A percentile compares a stretch with the other conserved stretches of the same genome.
Conservation (phyloP, 2,888 invertebrate species). For the Teleiodes luculella region DNA sequence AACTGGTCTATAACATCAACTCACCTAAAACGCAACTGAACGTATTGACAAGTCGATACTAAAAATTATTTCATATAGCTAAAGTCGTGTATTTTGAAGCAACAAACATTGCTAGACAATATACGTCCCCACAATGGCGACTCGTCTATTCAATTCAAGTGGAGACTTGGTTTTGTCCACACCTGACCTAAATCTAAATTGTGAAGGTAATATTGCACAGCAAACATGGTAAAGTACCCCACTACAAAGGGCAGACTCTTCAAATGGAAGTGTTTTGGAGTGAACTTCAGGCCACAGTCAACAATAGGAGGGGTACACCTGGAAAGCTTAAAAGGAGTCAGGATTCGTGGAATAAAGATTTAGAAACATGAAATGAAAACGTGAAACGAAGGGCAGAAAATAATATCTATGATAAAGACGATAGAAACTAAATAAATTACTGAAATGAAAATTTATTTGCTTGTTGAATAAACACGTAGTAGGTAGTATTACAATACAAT, state of each 20-base stretch:
- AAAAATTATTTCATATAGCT: too few relatives aligned
- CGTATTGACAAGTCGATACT: too few relatives aligned
- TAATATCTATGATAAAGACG: too few relatives aligned
- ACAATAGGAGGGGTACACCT: neutral
- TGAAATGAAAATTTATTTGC: too few relatives aligned
- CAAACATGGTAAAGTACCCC: constrained; percentile 31
- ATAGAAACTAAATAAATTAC: too few relatives aligned
- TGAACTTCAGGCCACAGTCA: constrained; percentile 23
- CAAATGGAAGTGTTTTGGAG: constrained; percentile 36
- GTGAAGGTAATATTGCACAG: constrained; percentile 23
- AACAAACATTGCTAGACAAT: neutral
- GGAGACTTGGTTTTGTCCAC: neutral
- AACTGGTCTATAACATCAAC: too few relatives aligned
- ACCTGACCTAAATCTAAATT: constrained; percentile 4
- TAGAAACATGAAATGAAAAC: too few relatives aligned
- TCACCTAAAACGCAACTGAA: too few relatives aligned
- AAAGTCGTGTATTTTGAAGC: too few relatives aligned
- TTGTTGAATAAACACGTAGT: too few relatives aligned
- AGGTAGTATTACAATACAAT: too few relatives aligned
- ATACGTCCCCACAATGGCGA: neutral
- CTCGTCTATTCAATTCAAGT: neutral
- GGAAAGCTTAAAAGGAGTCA: neutral
- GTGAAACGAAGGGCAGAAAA: too few relatives aligned
- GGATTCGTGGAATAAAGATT: neutral
- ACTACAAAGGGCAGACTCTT: constrained; percentile 34